Percentiles rank a stretch among this genome's conserved stretches.
Evolutionary conservation across 2,888 invertebrate species (phyloP).

Genomic region (Eurytoma adleriae): DNA sequence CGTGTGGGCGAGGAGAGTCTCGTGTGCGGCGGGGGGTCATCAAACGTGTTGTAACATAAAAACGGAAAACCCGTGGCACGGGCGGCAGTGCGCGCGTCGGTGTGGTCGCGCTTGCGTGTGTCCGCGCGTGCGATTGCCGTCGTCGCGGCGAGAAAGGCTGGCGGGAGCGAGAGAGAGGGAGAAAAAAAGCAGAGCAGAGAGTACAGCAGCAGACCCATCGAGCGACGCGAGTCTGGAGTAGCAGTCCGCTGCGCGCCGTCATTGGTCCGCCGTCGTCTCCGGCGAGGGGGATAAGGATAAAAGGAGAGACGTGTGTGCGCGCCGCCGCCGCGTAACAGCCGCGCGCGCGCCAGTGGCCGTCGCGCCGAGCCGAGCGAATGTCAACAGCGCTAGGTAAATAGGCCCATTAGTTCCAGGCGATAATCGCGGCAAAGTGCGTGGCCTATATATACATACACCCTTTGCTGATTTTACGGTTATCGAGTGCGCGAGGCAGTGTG

Average conservation of each 20-base stretch:
- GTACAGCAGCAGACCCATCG: background rate
- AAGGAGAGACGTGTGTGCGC: background rate
- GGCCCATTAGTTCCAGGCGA: constrained; percentile 40
- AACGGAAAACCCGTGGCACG: background rate
- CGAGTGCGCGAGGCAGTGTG: constrained; percentile 1
- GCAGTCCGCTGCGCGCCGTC: constrained; percentile 11
- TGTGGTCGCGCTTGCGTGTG: no score
- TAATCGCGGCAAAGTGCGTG: constrained; percentile 39
- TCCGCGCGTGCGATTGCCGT: no score
- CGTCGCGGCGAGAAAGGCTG: no score
- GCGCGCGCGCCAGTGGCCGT: background rate
- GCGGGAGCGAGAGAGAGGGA: background rate
- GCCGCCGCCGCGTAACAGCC: background rate
- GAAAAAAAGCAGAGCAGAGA: background rate
- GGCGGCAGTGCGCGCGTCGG: background rate
- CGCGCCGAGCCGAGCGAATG: constrained; percentile 23
- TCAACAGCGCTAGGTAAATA: constrained; percentile 53
- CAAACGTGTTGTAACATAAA: background rate
- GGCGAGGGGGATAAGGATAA: background rate
- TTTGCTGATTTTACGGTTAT: constrained; percentile 43
- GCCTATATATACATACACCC: constrained; percentile 3
- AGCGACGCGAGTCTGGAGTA: constrained; percentile 4
- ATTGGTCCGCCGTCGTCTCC: constrained; percentile 7
- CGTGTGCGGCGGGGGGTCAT: background rate
- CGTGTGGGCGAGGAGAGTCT: background rate